A percentile compares a stretch with the other conserved stretches of the same genome.
Evolutionary conservation across 2,888 invertebrate genomes (phyloP).

Genomic region (Agonopterix heracliana): DNA sequence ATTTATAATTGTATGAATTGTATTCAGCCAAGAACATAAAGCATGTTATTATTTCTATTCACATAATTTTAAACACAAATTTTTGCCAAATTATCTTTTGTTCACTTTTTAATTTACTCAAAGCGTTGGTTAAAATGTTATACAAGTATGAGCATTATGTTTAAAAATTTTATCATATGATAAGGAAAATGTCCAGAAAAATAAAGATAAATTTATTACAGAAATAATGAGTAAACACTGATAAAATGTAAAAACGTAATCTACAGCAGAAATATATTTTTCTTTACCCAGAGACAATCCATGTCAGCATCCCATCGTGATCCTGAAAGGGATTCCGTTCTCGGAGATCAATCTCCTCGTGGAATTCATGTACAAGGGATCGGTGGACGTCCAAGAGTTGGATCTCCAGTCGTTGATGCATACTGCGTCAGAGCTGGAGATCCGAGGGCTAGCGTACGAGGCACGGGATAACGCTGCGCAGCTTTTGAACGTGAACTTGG

Average conservation of each 20-base stretch:
- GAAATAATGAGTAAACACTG: conserved; percentile 12
- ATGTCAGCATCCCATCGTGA: conserved; percentile 83
- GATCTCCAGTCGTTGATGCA: conserved; percentile 79
- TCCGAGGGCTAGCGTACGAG: conserved; percentile 79
- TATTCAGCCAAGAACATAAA: conserved; percentile 38
- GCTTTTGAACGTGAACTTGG: conserved; percentile 70
- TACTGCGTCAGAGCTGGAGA: conserved; percentile 81
- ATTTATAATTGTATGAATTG: conserved; percentile 46
- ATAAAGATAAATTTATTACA: conserved; percentile 26
- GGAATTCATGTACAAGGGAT: conserved; percentile 84
- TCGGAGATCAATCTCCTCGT: conserved; percentile 80
- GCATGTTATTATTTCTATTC: conserved; percentile 27
- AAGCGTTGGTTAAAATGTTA: conserved; percentile 33
- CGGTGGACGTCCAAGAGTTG: conserved; percentile 79
- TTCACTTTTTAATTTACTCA: conserved; percentile 3
- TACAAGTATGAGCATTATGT: conserved; percentile 17
- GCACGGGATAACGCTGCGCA: conserved; percentile 72
- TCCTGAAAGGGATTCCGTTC: conserved; percentile 80
- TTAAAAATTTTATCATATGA: conserved; percentile 30
- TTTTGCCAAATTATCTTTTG: neutral
- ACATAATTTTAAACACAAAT: neutral
- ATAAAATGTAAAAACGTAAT: conserved; percentile 1
- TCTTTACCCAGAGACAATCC: conserved; percentile 77
- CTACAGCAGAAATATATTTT: conserved; percentile 1
- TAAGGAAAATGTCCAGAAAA: conserved; percentile 31